These are phyloP conservation scores for Crotalus tigris DNA, from an alignment of 2,113 vertebrate species.

Conservation along the genomic window DNA sequence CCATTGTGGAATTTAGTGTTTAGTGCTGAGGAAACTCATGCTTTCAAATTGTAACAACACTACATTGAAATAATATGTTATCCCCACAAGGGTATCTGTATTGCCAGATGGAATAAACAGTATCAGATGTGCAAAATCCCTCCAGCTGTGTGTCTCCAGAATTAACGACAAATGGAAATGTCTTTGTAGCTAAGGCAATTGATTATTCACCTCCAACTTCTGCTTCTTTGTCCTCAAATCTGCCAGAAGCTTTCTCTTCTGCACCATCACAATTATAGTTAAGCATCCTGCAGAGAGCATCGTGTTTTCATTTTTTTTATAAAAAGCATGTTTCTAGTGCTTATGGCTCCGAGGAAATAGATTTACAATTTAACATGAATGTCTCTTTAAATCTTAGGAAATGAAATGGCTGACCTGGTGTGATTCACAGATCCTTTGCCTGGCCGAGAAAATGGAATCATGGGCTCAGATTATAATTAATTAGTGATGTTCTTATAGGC, in stretches of 20 bases:
- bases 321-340: not conserved
- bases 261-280: not conserved
- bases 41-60: not conserved
- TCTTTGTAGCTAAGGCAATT: not conserved
- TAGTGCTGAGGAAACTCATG: not conserved
- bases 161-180: not conserved
- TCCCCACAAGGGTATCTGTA: not conserved
- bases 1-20: not conserved
- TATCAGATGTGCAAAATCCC: not conserved
- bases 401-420: not conserved
- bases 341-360: not conserved
- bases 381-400: not conserved
- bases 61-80: not conserved
- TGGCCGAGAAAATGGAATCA: not conserved
- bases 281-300: not conserved
- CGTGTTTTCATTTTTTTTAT: too few species aligned
- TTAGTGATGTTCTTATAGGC: not conserved
- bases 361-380: not conserved
- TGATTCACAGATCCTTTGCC: not conserved
- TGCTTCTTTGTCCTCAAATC: not conserved
- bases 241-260: not conserved
- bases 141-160: not conserved
- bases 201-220: not conserved
- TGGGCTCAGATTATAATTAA: not conserved
- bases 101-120: not conserved